Evolutionary conservation across 2,113 vertebrate genomes (phyloP).

Genomic region (Psilopsiagon aymara): DNA sequence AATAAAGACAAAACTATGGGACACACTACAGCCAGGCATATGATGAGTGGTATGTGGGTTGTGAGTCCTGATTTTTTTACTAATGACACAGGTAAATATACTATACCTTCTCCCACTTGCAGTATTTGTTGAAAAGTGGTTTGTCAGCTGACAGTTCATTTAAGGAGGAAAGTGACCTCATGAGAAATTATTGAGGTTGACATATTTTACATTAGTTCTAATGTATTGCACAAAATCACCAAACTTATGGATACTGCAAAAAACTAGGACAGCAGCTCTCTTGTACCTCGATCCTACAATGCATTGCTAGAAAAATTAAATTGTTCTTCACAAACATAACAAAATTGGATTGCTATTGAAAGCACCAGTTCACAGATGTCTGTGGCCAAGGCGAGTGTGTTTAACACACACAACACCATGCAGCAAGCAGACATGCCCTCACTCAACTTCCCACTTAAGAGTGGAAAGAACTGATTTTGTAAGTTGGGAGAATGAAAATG

Average conservation of each 20-base stretch:
- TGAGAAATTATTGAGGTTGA: neutral
- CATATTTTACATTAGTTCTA: neutral
- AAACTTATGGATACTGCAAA: neutral
- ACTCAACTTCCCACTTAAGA: neutral
- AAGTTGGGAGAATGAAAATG: neutral
- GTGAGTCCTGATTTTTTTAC: neutral
- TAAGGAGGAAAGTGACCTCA: neutral
- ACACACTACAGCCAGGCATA: neutral
- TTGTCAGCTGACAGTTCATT: neutral
- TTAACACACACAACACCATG: rapidly evolving
- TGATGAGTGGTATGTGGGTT: neutral
- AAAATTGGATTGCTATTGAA: neutral
- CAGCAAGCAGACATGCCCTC: neutral
- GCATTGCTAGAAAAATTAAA: neutral
- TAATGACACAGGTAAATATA: neutral
- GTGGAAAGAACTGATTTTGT: neutral
- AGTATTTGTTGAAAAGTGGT: neutral
- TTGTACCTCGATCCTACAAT: rapidly evolving
- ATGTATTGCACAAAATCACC: neutral
- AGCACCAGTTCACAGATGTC: neutral
- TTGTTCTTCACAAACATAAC: neutral
- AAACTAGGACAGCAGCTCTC: neutral
- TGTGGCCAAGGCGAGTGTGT: neutral
- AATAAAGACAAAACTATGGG: neutral
- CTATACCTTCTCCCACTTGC: neutral